These are phyloP conservation scores for Pterocles gutturalis DNA, from an alignment of 2,113 vertebrate species.

Conservation along the genomic window DNA sequence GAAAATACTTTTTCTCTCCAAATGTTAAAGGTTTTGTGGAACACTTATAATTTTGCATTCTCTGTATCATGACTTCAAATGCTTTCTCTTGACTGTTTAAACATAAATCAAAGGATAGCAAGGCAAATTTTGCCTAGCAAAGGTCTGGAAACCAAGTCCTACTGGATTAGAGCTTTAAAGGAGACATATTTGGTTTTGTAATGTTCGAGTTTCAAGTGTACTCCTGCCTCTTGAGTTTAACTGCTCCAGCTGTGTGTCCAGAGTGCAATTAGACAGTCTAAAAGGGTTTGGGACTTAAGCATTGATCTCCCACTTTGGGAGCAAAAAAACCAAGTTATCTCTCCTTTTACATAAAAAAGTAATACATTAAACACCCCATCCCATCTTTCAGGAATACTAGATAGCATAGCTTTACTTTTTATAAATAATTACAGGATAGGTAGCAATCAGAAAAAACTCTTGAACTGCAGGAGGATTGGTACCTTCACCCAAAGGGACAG, in stretches of 20 bases:
- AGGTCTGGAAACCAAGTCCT: neutral
- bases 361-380: neutral
- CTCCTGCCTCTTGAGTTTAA: neutral
- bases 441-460: neutral
- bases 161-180: neutral
- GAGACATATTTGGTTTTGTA: neutral
- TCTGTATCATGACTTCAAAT: neutral
- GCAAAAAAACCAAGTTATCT: neutral
- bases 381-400: neutral
- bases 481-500: neutral
- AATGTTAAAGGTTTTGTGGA: conserved; percentile 21
- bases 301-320: neutral
- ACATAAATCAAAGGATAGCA: conserved; percentile 7
- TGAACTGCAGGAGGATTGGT: neutral
- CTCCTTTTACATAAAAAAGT: neutral
- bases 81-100: neutral
- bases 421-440: neutral
- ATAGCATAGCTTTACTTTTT: neutral
- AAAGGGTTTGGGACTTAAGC: neutral
- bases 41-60: neutral
- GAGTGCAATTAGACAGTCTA: neutral
- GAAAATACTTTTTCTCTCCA: conserved; percentile 34
- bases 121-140: neutral
- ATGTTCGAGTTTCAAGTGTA: neutral
- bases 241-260: neutral